These are phyloP conservation scores for Spisula solida DNA, from an alignment of 2,888 invertebrate species.

Conservation along the genomic window DNA sequence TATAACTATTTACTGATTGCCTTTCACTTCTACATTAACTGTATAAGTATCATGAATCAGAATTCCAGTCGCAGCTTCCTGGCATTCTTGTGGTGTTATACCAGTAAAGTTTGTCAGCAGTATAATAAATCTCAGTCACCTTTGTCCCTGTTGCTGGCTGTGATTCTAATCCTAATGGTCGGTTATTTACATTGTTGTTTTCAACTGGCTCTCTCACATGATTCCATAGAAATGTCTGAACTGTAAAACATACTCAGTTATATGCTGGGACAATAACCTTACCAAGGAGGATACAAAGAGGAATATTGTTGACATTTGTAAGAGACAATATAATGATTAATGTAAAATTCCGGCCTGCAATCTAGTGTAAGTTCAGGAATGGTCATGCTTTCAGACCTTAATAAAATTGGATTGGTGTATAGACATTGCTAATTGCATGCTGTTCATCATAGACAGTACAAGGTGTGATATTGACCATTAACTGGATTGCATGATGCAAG, in stretches of 20 bases:
- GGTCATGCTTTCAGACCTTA: no score
- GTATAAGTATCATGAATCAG: neutral
- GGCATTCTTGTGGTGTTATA: constrained; percentile 1
- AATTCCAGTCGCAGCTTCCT: neutral
- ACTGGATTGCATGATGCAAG: neutral
- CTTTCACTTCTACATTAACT: constrained; percentile 6
- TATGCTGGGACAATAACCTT: neutral
- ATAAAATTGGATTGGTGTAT: no score
- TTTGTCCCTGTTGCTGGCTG: neutral
- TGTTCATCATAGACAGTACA: neutral
- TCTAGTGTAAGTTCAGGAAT: no score
- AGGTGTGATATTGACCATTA: neutral
- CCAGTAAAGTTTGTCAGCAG: neutral
- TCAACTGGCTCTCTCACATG: neutral
- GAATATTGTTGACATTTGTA: neutral
- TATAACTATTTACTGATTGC: neutral
- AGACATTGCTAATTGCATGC: no score
- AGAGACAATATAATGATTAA: neutral
- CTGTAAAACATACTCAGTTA: neutral
- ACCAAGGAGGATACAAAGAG: neutral
- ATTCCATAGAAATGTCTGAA: neutral
- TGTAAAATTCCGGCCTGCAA: no score
- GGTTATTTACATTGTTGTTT: neutral
- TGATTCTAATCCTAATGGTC: constrained; percentile 3
- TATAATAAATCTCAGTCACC: neutral